phyloP scores from a whole-genome alignment of 2,888 invertebrate genomes.

The Zaprionus obscuricornis region DNA sequence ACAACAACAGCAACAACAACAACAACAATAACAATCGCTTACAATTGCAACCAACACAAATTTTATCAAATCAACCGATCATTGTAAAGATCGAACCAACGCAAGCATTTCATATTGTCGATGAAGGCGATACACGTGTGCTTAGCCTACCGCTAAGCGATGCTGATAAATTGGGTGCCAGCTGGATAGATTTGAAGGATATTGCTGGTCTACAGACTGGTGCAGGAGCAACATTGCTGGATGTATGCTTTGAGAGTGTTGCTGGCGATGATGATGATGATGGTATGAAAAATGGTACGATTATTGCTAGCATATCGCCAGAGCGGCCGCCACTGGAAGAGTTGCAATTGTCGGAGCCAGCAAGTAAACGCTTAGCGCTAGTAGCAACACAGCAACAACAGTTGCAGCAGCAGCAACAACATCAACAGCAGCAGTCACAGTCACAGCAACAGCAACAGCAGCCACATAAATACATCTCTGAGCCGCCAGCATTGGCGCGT shows the following conservation, averaged over 20 bases:
- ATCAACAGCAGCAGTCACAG: constrained; percentile 16
- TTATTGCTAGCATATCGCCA: constrained; percentile 53
- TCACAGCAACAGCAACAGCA: constrained; percentile 36
- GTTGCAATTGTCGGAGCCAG: constrained; percentile 45
- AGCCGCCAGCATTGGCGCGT: constrained; percentile 66
- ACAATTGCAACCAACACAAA: constrained; percentile 40
- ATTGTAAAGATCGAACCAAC: constrained; percentile 82
- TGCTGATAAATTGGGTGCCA: constrained; percentile 81
- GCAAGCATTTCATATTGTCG: constrained; percentile 82
- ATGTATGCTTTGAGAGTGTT: constrained; percentile 75
- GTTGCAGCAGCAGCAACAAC: constrained; percentile 26
- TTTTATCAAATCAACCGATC: constrained; percentile 78
- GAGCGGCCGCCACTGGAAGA: constrained; percentile 26
- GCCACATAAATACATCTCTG: constrained; percentile 57
- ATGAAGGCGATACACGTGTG: constrained; percentile 81
- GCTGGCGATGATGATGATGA: constrained; percentile 20
- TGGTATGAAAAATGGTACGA: constrained; percentile 37
- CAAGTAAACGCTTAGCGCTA: constrained; percentile 56
- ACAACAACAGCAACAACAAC: constrained; percentile 3
- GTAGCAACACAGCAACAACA: constrained; percentile 14
- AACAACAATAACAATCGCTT: constrained; percentile 7
- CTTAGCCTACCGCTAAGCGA: constrained; percentile 81
- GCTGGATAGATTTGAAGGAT: constrained; percentile 82
- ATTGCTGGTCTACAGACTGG: constrained; percentile 80
- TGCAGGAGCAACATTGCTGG: constrained; percentile 67